A percentile compares a stretch with the other conserved stretches of the same genome.
phyloP scores from a whole-genome alignment of 2,888 invertebrate species.

The Acleris emargana region DNA sequence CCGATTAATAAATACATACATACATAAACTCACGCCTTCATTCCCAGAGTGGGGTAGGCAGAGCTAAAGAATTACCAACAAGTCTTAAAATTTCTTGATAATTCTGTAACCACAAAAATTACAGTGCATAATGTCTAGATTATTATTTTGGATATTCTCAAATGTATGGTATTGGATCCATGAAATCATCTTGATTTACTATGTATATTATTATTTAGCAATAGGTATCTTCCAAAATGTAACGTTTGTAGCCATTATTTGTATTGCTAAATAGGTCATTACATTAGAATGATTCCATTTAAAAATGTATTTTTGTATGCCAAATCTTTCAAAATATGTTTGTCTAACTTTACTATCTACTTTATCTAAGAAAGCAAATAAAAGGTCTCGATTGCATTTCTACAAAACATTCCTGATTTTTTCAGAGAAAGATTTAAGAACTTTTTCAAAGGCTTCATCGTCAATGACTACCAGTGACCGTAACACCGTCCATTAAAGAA shows the following conservation, averaged over 20 bases:
- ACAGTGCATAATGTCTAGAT: too few species aligned
- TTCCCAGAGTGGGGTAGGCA: too few species aligned
- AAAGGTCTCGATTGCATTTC: conserved; percentile 29
- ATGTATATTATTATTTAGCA: too few species aligned
- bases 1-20: too few species aligned
- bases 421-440: background rate
- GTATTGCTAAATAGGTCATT: conserved; percentile 49
- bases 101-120: too few species aligned
- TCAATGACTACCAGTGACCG: conserved; percentile 24
- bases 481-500: conserved; percentile 30
- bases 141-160: too few species aligned
- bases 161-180: too few species aligned
- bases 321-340: conserved; percentile 49
- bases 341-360: conserved; percentile 36
- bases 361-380: background rate
- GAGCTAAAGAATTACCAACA: too few species aligned
- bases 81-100: too few species aligned
- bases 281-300: conserved; percentile 52
- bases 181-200: too few species aligned
- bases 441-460: background rate
- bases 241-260: background rate
- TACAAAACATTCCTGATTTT: conserved; percentile 26
- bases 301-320: conserved; percentile 57
- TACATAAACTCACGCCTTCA: too few species aligned
- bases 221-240: too few species aligned